phyloP scores from a whole-genome alignment of 1,140 invertebrate species.

The Acyrthosiphon pisum region DNA sequence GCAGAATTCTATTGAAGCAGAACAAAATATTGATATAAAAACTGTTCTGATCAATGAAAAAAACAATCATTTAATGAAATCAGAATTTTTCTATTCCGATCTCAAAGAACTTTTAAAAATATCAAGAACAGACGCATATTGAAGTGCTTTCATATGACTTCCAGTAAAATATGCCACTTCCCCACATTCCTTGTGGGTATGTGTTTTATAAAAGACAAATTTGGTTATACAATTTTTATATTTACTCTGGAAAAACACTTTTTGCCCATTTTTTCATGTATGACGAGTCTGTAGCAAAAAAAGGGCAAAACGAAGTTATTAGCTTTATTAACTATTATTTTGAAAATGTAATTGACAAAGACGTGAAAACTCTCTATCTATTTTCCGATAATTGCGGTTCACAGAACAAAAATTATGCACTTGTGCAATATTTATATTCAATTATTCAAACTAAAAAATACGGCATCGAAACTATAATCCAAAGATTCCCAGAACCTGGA shows the following conservation, averaged over 20 bases:
- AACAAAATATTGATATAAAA: too few relatives aligned
- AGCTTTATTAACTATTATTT: neutral
- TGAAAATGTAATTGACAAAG: neutral
- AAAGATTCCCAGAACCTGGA: neutral
- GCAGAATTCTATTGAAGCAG: neutral
- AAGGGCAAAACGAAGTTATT: neutral
- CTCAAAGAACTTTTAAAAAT: neutral
- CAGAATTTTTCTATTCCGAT: neutral
- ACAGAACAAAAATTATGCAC: neutral
- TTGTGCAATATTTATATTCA: neutral
- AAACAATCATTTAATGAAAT: neutral
- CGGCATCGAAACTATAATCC: neutral
- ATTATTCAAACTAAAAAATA: neutral
- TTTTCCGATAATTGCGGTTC: neutral
- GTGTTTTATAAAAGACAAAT: neutral
- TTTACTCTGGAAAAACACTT: neutral
- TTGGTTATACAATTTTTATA: neutral
- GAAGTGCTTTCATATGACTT: neutral
- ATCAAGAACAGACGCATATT: neutral
- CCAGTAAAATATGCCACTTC: neutral
- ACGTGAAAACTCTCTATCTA: neutral
- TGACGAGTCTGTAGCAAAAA: neutral
- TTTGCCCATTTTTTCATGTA: neutral
- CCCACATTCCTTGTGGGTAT: neutral
- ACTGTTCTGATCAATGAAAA: neutral